phyloP scores from a whole-genome alignment of 2,888 invertebrate genomes.

The Drosophila meridionalis region DNA sequence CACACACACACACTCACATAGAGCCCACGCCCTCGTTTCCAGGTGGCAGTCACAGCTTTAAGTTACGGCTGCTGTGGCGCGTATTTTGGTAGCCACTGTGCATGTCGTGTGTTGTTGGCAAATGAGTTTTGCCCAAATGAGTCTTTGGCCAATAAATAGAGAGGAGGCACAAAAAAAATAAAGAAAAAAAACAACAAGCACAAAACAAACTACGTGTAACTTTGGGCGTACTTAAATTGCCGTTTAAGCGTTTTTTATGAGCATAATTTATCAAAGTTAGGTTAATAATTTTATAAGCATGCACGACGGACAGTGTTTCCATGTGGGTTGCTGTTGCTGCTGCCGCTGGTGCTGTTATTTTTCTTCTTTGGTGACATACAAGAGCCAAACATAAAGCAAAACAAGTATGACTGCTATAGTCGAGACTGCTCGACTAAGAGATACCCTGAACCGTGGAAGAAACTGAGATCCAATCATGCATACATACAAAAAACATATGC shows the following conservation, averaged over 20 bases:
- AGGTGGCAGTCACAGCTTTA: conserved; percentile 45
- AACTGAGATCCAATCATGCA: no score
- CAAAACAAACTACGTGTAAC: conserved; percentile 47
- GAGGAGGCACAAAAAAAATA: conserved; percentile 8
- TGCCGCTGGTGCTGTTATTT: conserved; percentile 2
- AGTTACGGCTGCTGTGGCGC: conserved; percentile 53
- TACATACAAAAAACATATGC: no score
- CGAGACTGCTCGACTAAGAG: no score
- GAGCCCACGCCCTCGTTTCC: conserved; percentile 42
- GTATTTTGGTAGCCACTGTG: conserved; percentile 74
- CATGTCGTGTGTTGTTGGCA: conserved; percentile 53
- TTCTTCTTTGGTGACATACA: conserved; percentile 53
- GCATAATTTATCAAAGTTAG: conserved; percentile 78
- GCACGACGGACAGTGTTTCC: conserved; percentile 11
- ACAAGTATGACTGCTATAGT: no score
- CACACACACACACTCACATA: conserved; percentile 1
- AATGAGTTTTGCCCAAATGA: conserved; percentile 69
- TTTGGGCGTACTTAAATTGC: conserved; percentile 79
- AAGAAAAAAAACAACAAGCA: not conserved
- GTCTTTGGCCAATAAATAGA: conserved; percentile 71
- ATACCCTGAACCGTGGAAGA: no score
- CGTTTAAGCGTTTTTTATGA: conserved; percentile 77
- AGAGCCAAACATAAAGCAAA: conserved; percentile 23
- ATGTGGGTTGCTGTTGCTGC: conserved; percentile 52
- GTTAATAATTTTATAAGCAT: conserved; percentile 72